A percentile compares a stretch with the other conserved stretches of the same genome.
Conservation (phyloP, 2,113 vertebrate genomes). For the Bos taurus region ARS-UCD2.0 NC_037333.1:96371501-96372000, state of each 20-base stretch:
- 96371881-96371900: not conserved
- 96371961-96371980: not conserved
- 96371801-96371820: not conserved
- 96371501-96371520: not conserved
- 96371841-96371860: not conserved
- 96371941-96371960: not conserved
- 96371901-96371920: not conserved
- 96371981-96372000: not conserved
- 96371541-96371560: not conserved
- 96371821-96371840: not conserved
- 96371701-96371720: not conserved
- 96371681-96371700: not conserved
- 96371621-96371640: not conserved
- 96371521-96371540: not conserved
- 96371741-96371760: not conserved
- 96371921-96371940: not conserved
- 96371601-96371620: not conserved
- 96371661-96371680: not conserved
- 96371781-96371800: not conserved
- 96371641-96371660: not conserved
- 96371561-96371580: not conserved
- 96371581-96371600: not conserved
- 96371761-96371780: not conserved
- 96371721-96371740: not conserved
- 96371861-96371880: fast-evolving